A percentile compares a stretch with the other conserved stretches of the same genome.
Conservation (phyloP, 2,888 invertebrate genomes). For the Tetropium fuscum region DNA sequence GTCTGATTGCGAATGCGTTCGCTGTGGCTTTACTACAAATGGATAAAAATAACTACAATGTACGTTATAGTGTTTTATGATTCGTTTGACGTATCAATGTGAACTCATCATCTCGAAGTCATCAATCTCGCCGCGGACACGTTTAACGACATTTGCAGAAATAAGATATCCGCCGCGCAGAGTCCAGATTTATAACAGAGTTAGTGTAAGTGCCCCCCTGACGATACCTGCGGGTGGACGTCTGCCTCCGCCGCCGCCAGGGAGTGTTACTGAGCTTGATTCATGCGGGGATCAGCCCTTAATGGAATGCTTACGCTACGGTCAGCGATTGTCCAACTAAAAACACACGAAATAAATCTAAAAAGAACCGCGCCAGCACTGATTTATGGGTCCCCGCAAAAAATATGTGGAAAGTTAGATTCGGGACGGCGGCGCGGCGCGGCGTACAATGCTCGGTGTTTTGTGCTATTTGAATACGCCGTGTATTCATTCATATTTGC, state of each 20-base stretch:
- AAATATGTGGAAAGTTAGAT: constrained; percentile 40
- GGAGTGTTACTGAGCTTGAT: constrained; percentile 59
- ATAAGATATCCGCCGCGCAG: constrained; percentile 43
- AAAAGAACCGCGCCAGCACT: constrained; percentile 42
- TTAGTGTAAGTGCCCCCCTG: constrained; percentile 61
- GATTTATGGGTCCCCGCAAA: constrained; percentile 42
- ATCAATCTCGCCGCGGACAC: constrained; percentile 25
- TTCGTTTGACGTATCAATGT: too few species aligned
- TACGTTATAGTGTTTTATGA: too few species aligned
- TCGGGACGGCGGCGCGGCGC: too few species aligned
- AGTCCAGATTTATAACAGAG: constrained; percentile 60
- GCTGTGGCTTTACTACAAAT: too few species aligned
- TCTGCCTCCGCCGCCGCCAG: constrained; percentile 45
- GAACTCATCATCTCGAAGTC: constrained; percentile 4
- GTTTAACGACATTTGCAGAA: constrained; percentile 37
- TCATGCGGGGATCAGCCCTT: constrained; percentile 62
- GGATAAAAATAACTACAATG: too few species aligned
- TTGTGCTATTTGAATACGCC: neutral
- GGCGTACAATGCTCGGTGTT: constrained; percentile 12
- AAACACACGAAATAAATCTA: constrained; percentile 55
- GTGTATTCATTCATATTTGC: neutral
- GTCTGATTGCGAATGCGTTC: too few species aligned
- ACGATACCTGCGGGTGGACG: constrained; percentile 58
- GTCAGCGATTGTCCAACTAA: constrained; percentile 61
- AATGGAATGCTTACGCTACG: constrained; percentile 63